Evolutionary conservation across 2,797 vertebrate genomes (phyloP).

Genomic region (Brotula barbata): DNA sequence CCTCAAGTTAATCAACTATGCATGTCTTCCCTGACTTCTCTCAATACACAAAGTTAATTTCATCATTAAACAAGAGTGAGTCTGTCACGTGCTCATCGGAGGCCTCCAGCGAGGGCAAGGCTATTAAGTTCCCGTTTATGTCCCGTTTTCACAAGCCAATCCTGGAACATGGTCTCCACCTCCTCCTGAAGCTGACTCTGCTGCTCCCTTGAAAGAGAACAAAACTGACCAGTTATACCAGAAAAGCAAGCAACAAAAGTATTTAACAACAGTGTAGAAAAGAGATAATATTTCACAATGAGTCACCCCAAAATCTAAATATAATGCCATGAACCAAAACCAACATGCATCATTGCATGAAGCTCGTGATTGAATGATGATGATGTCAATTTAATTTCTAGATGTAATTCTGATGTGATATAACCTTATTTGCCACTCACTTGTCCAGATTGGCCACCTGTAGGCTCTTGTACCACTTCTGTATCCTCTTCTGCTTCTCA

Average conservation of each 20-base stretch:
- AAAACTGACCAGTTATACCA: neutral
- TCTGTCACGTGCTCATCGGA: slow-evolving; percentile 56
- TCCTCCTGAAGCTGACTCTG: slow-evolving; percentile 86
- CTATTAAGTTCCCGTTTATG: slow-evolving; percentile 90
- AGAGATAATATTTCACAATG: no score
- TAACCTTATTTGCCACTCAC: slow-evolving; percentile 74
- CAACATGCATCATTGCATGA: no score
- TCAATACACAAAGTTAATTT: no score
- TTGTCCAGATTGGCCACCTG: slow-evolving; percentile 87
- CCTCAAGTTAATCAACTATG: no score
- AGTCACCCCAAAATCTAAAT: no score
- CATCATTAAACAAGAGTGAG: no score
- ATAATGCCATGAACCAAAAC: no score
- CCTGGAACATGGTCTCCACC: slow-evolving; percentile 91
- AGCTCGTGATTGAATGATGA: no score
- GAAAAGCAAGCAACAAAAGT: neutral
- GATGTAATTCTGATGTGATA: neutral
- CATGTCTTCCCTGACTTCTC: no score
- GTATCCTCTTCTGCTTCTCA: slow-evolving; percentile 83
- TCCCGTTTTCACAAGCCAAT: slow-evolving; percentile 89
- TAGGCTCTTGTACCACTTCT: slow-evolving; percentile 89
- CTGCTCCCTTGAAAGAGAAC: slow-evolving; percentile 81
- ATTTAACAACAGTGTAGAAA: no score
- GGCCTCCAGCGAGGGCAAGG: slow-evolving; percentile 64
- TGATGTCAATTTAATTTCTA: neutral